A percentile compares a stretch with the other conserved stretches of the same genome.
These are phyloP conservation scores for Phoxinus phoxinus DNA, from an alignment of 2,113 vertebrate genomes.

Conservation along the genomic window DNA sequence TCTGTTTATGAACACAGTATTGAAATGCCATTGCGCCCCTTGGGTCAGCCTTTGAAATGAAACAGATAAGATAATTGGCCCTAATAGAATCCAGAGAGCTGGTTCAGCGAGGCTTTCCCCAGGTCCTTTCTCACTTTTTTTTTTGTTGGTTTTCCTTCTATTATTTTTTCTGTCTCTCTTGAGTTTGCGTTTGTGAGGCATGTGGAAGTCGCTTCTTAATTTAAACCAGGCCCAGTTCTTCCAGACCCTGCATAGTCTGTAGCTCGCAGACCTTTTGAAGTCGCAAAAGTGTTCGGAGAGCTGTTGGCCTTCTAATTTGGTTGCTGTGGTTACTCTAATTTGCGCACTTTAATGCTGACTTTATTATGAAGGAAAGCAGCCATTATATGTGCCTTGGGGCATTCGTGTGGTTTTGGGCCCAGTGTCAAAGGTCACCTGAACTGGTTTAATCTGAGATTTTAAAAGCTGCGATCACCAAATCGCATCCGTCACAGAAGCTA, in stretches of 20 bases:
- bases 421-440: conserved; percentile 92
- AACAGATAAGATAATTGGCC: conserved; percentile 99
- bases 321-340: conserved; percentile 98
- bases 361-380: conserved; percentile 96
- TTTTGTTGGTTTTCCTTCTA: conserved; percentile 61
- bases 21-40: conserved; percentile 92
- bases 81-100: conserved; percentile 99
- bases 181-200: conserved; percentile 95
- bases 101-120: conserved; percentile 71
- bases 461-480: conserved; percentile 58
- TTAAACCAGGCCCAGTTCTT: conserved; percentile 91
- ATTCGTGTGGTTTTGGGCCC: conserved; percentile 90
- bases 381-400: conserved; percentile 97
- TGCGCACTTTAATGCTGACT: conserved; percentile 96
- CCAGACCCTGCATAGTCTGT: conserved; percentile 81
- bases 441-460: conserved; percentile 83
- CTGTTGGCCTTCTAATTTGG: conserved; percentile 89
- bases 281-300: conserved; percentile 91
- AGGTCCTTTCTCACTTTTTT: conserved; percentile 70
- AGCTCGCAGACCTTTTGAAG: conserved; percentile 98
- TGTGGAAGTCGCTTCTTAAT: conserved; percentile 90
- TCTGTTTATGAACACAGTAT: conserved; percentile 90
- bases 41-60: conserved; percentile 96
- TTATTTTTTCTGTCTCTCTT: conserved; percentile 78
- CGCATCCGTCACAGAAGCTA: not conserved